A percentile compares a stretch with the other conserved stretches of the same genome.
phyloP scores from a whole-genome alignment of 1,140 invertebrate species.

The Hypsibius dujardini region DNA sequence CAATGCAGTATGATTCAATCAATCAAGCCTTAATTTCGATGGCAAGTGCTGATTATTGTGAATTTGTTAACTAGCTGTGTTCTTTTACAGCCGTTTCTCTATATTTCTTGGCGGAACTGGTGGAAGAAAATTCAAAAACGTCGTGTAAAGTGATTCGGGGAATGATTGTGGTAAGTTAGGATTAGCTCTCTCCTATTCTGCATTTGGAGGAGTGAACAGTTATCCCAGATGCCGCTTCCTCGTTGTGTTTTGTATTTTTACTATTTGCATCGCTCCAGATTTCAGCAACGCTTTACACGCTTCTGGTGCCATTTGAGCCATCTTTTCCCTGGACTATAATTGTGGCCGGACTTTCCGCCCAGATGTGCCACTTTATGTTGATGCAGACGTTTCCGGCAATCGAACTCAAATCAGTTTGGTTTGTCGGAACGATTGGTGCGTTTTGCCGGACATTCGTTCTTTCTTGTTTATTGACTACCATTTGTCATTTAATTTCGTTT shows the following conservation, averaged over 20 bases:
- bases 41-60: background rate
- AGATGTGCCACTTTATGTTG: conserved; percentile 8
- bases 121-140: background rate
- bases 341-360: background rate
- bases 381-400: conserved; percentile 12
- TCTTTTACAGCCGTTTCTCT: conserved; percentile 10
- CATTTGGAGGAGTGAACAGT: background rate
- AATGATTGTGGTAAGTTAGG: conserved; percentile 4
- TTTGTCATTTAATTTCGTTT: background rate
- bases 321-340: background rate
- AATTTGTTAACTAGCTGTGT: background rate
- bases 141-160: background rate
- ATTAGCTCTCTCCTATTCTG: background rate
- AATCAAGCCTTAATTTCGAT: background rate
- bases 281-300: background rate
- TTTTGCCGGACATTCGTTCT: background rate
- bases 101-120: conserved; percentile 9
- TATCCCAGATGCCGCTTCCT: background rate
- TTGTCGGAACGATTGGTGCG: conserved; percentile 7
- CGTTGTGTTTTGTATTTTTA: background rate
- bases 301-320: background rate
- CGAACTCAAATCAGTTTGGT: background rate
- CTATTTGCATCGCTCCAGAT: background rate
- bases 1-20: background rate
- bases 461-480: background rate